Base-by-base conservation (phyloP, 1,140 invertebrate genomes). In the Drosophila santomea region DNA sequence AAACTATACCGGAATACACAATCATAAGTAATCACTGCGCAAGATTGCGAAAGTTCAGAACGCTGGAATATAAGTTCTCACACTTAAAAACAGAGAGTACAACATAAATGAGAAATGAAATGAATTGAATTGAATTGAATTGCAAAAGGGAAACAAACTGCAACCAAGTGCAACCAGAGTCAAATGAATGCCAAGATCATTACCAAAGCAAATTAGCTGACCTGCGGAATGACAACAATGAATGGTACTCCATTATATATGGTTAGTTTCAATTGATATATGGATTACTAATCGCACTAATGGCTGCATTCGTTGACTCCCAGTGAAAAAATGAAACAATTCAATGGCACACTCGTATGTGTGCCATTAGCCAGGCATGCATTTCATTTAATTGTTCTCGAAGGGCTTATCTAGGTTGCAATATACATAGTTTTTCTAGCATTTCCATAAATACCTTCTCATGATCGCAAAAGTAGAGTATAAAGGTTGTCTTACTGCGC, bases 171-270 rank as follows among this genome's bases (percentile, higher is more conserved):
- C 52, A 36, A 4, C 20, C 15, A 36, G 47, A 68, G 61, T 51
- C 66, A 47, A 71, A 45, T 48, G 67, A 68, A 71, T 68, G 63
- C 67, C 67, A 71, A 71, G 64, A 71, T 71, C 67, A 71, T 69
- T 69, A 68, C 64, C 64, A 68, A 68, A 68, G 45, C 60, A 68
- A 57, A 56, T 48, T 36, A 58, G 64, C 43, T 48, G 67, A 52
- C 50, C 67, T 10, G 35, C 1, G 51, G 41, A 57, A 58, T 71
- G 62, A 8, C 51, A 69, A 12, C 48, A 32, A 58, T 50, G 32
- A 25, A 17, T 17, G 50, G 43, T 38, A 36, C 8, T 11, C 23
- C 17, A 43, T 23, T 35, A 43, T 28, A 43, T 28, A 62, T 62
- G 8, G 23, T 20, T n/a, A 41, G 17, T 14, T 45, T 3, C 28